Conservation (phyloP, 2,113 vertebrate species). For the Daubentonia madagascariensis region DNA sequence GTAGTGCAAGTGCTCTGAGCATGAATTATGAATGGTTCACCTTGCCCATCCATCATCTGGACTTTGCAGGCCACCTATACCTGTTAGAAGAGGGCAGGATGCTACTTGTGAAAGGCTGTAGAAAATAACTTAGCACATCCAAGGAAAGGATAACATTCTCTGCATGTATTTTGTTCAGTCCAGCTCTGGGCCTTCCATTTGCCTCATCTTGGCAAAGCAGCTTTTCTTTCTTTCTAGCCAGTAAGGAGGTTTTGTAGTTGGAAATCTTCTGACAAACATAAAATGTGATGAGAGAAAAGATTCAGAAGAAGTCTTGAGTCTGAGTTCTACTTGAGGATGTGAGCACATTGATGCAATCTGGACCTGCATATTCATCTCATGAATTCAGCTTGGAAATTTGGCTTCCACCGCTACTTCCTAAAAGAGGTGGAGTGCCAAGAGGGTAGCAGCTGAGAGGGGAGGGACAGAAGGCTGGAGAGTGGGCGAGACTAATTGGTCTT, state of each 20-base stretch:
- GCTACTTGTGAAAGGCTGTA: background rate
- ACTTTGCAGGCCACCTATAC: slow-evolving; percentile 18
- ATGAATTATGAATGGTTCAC: slow-evolving; percentile 67
- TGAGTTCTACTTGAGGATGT: slow-evolving; percentile 55
- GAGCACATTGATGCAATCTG: slow-evolving; percentile 67
- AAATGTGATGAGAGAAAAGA: slow-evolving; percentile 31
- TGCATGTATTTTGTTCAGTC: background rate
- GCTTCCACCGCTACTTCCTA: slow-evolving; percentile 63
- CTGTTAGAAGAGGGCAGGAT: slow-evolving; percentile 29
- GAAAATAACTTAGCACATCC: slow-evolving; percentile 18
- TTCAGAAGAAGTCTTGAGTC: slow-evolving; percentile 37
- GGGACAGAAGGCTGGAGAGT: slow-evolving; percentile 62
- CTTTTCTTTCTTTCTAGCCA: background rate
- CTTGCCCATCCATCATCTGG: slow-evolving; percentile 39
- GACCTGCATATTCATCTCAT: slow-evolving; percentile 73
- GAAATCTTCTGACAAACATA: slow-evolving; percentile 18
- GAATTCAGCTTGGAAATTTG: slow-evolving; percentile 61
- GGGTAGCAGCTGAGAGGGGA: slow-evolving; percentile 68
- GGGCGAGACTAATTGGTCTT: slow-evolving; percentile 73
- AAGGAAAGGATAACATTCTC: background rate
- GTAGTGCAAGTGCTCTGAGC: background rate
- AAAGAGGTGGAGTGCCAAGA: slow-evolving; percentile 48
- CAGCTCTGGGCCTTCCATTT: background rate
- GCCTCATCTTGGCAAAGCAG: background rate
- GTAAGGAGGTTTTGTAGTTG: background rate